phyloP scores from a whole-genome alignment of 1,140 invertebrate genomes.

The Chymomyza costata region DNA sequence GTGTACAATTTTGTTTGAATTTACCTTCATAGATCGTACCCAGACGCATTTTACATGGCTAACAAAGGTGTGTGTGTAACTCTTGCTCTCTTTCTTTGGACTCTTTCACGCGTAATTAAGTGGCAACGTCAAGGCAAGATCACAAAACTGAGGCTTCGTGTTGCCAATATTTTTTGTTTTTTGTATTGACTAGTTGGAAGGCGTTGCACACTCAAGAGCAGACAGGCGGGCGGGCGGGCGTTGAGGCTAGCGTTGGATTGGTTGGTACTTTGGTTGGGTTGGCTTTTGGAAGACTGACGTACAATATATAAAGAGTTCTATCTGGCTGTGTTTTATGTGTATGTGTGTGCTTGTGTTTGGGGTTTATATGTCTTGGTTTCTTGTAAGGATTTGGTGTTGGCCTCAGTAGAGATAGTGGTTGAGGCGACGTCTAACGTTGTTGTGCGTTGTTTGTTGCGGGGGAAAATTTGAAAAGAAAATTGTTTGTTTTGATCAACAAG shows the following conservation, averaged over 20 bases:
- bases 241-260: conserved; percentile 19
- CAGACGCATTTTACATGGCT: conserved; percentile 38
- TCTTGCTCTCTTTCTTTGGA: conserved; percentile 15
- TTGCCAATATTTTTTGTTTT: conserved; percentile 12
- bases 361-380: conserved; percentile 1
- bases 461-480: conserved; percentile 48
- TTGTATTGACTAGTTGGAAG: conserved; percentile 30
- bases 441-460: conserved; percentile 12
- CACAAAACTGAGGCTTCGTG: too few relatives aligned
- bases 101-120: too few relatives aligned
- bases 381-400: conserved; percentile 19
- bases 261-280: conserved; percentile 18
- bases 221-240: conserved; percentile 49
- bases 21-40: conserved; percentile 75
- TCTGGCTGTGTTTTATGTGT: conserved; percentile 13
- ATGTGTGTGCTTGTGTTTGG: conserved; percentile 5
- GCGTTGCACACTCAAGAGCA: conserved; percentile 51
- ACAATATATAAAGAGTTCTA: conserved; percentile 2
- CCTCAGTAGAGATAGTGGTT: conserved; percentile 60
- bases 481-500: conserved; percentile 36
- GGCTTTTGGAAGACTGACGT: conserved; percentile 15
- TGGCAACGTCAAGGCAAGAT: too few relatives aligned
- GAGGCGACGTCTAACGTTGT: conserved; percentile 47
- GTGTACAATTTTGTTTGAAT: conserved; percentile 53
- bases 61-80: neutral